Percentiles rank a stretch among this genome's conserved stretches.
These are phyloP conservation scores for Glossosoma conforme DNA, from an alignment of 1,140 invertebrate species.

Conservation along the genomic window DNA sequence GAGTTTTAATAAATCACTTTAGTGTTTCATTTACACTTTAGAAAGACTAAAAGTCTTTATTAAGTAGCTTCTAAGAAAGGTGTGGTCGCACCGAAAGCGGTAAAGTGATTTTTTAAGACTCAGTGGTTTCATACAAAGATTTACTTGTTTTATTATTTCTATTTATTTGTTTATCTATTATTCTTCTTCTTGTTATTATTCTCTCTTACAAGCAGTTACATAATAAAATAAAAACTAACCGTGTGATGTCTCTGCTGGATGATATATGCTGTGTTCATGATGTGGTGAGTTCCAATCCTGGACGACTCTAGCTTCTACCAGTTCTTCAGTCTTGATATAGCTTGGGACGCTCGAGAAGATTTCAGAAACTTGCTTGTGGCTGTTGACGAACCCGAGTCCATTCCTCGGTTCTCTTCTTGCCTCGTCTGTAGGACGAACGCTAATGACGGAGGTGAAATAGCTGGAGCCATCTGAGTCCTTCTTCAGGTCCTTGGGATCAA, in stretches of 20 bases:
- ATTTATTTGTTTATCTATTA: no score
- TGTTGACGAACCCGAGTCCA: slow-evolving; percentile 32
- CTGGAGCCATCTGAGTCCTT: slow-evolving; percentile 46
- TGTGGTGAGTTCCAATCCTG: slow-evolving; percentile 19
- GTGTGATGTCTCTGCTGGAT: neutral
- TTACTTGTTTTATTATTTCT: no score
- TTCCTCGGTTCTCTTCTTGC: slow-evolving; percentile 32
- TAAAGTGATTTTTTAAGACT: no score
- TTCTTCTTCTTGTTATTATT: neutral
- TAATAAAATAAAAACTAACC: neutral
- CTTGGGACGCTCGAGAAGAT: slow-evolving; percentile 33
- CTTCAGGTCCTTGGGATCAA: slow-evolving; percentile 42
- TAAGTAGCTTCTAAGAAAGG: no score
- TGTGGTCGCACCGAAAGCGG: no score
- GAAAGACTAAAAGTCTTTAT: no score
- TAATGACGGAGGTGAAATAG: slow-evolving; percentile 46
- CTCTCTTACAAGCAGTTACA: no score
- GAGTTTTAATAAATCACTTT: no score
- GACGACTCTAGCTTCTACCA: slow-evolving; percentile 32
- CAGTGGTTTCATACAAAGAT: no score
- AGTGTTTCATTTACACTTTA: no score
- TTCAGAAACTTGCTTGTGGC: slow-evolving; percentile 33
- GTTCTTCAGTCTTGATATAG: slow-evolving; percentile 41
- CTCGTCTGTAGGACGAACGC: slow-evolving; percentile 42
- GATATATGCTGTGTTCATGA: slow-evolving; percentile 15